Base-by-base conservation (phyloP, 2,113 vertebrate species). In the Sitta europaea region DNA sequence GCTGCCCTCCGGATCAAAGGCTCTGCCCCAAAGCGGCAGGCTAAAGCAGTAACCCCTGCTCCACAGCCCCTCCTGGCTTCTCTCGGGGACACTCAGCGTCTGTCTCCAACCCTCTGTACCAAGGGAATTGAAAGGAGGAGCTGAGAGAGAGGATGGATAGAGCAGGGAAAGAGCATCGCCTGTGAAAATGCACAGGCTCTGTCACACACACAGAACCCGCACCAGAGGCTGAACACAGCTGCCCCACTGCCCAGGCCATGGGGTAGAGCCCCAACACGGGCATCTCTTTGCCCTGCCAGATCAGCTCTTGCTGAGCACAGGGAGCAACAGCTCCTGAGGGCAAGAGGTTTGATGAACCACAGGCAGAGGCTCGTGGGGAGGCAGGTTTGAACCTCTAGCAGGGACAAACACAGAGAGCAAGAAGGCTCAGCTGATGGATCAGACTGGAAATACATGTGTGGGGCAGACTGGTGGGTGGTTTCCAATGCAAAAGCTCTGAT, bases 351-450 rank as follows among this genome's bases (percentile, higher is more conserved):
- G 62, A 15, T 27, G 61, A 38, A 20, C 36, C 1, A 1, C 2
- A 0, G 38, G 38, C 67, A 23, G 33, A 51, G 23, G 29, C 11
- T 33, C 0, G 0, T 3, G 24, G 47, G 31, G 70, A 75, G 48
- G 42, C 23, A 48, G 54, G 19, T 62, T 29, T 18, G 35, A 58
- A 28, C 25, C 36, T 84, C 59, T 31, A 28, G 36, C 6, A 20
- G 36, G 7, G 59, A n/a, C 25, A 58, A 81, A 66, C 7, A 2
- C 23, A 62, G 53, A 3, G 29, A 90, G 51, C 55, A 40, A 18
- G 40, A 35, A 78, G 31, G 50, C 42, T 92, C 8, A 1, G 24
- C 2, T 29, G 61, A 33, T n/a, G 78, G 23, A 24, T 20, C 71
- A 79, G 57, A 38, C 25, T 92, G 35, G 33, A 79, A 87, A 86